Percentiles rank a stretch among this genome's conserved stretches.
These are phyloP conservation scores for Creontiades dilutus DNA, from an alignment of 2,888 invertebrate genomes.

Conservation along the genomic window DNA sequence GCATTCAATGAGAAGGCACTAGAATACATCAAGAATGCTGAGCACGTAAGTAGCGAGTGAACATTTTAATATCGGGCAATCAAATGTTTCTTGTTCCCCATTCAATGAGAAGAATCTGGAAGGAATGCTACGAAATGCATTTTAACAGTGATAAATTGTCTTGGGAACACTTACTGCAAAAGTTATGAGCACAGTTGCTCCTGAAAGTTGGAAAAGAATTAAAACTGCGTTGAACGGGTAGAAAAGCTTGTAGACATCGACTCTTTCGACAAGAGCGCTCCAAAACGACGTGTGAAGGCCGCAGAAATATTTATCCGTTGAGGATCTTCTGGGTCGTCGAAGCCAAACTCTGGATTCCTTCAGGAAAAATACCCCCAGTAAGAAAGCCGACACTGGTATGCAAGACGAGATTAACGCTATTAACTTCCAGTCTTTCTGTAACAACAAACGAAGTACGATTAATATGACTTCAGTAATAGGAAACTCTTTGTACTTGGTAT, in stretches of 20 bases:
- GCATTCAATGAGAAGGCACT: too few relatives aligned
- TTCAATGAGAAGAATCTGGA: too few relatives aligned
- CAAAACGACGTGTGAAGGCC: constrained; percentile 25
- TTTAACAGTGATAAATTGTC: too few relatives aligned
- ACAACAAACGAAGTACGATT: neutral
- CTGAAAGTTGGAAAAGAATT: constrained; percentile 60
- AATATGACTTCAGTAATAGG: too few relatives aligned
- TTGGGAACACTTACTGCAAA: constrained; percentile 47
- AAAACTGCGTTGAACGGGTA: constrained; percentile 45
- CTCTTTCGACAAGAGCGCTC: constrained; percentile 23
- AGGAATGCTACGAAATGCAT: too few relatives aligned
- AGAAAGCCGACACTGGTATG: constrained; percentile 23
- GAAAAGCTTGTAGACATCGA: constrained; percentile 53
- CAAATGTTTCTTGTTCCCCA: too few relatives aligned
- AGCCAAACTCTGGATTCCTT: constrained; percentile 55
- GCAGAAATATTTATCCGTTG: neutral
- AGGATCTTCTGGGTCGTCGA: neutral
- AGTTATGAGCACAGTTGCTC: constrained; percentile 50
- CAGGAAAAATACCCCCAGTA: constrained; percentile 35
- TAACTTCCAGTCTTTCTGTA: constrained; percentile 56
- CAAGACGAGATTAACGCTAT: constrained; percentile 45
- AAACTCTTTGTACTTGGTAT: too few relatives aligned
- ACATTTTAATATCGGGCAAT: too few relatives aligned
- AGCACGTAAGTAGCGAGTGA: too few relatives aligned
- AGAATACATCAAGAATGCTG: too few relatives aligned